Evolutionary conservation across 2,888 invertebrate genomes (phyloP), one percentile per base, ranked within the genome.

Genomic region (Mycogona germanica): DNA sequence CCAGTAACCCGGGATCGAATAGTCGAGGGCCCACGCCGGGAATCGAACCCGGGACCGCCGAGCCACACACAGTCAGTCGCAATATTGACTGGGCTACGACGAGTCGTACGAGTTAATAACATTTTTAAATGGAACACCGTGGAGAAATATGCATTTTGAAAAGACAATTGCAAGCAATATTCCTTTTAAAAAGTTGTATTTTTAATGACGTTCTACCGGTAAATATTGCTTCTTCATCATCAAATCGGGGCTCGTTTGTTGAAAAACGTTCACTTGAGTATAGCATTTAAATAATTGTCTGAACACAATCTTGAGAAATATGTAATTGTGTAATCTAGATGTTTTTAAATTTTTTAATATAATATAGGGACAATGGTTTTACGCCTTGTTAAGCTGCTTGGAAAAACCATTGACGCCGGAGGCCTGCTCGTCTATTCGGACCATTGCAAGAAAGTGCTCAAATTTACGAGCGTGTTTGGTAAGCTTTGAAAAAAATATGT

Each of bases 361-460:
- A 7, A 53, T 53, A 2, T 63, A 76, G 60, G 82, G 82, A 25
- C 73, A 73, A 64, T 85, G 85, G 85, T 72, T 84, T 25, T 84
- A 81, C 70, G 76, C 82, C 0, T 69, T 84, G 46, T 65, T 85
- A 46, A 75, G 77, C 5, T 76, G 77, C 58, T 67, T 80, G 32
- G 78, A 80, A 63, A 74, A 78, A 57, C 84, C 85, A 0, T 68
- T 84, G 7, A 72, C 77, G 42, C 80, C 83, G 2, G 80, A 82
- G 56, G 76, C 78, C n/a, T 78, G 76, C 64, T 76, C 78, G 38
- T 72, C 77, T 56, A 66, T 85, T 46, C 74, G 85, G 59, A 71
- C 73, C 41, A 68, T 85, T 58, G 80, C 82, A 17, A 75, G 81
- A 62, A 72, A 72, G 59, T 82, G 82, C 60, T 64, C 69, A 2